phyloP scores from a whole-genome alignment of 64 coral and sea anemone genomes.

The Montipora efflorescens region DNA sequence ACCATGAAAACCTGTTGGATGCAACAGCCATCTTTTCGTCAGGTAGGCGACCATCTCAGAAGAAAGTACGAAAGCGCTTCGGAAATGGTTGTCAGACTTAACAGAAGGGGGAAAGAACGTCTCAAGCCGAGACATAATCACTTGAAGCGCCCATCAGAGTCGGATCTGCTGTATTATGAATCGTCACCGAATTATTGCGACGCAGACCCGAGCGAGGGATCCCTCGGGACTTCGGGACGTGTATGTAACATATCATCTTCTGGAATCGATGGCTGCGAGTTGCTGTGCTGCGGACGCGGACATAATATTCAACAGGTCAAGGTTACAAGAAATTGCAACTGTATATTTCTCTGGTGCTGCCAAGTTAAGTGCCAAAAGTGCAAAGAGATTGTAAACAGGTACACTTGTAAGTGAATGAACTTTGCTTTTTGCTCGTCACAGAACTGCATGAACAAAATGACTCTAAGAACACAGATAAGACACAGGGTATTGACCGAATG shows the following conservation, averaged over 20 bases:
- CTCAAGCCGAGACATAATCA: conserved; percentile 76
- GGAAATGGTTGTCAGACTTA: conserved; percentile 83
- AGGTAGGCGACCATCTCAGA: conserved; percentile 80
- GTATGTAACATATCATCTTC: conserved; percentile 88
- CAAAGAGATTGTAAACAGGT: conserved; percentile 80
- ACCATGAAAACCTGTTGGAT: conserved; percentile 97
- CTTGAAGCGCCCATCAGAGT: conserved; percentile 77
- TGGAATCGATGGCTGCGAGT: conserved; percentile 89
- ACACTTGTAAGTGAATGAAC: conserved; percentile 90
- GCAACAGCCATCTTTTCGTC: conserved; percentile 88
- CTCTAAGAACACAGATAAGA: not conserved
- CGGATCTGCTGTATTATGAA: conserved; percentile 86
- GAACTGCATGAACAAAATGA: not conserved
- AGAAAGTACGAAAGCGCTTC: conserved; percentile 78
- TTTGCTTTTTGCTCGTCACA: not conserved
- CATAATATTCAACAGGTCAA: conserved; percentile 92
- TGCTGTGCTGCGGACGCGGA: conserved; percentile 95
- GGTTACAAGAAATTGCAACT: conserved; percentile 90
- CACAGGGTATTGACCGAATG: not conserved
- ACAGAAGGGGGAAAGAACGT: conserved; percentile 82
- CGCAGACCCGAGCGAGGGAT: conserved; percentile 53
- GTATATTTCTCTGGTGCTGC: conserved; percentile 96
- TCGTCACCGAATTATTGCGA: conserved; percentile 94
- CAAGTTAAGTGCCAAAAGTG: conserved; percentile 94
- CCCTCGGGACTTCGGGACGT: conserved; percentile 79